A percentile compares a stretch with the other conserved stretches of the same genome.
phyloP scores from a whole-genome alignment of 1,140 invertebrate species.

The Drosophila bifasciata region DNA sequence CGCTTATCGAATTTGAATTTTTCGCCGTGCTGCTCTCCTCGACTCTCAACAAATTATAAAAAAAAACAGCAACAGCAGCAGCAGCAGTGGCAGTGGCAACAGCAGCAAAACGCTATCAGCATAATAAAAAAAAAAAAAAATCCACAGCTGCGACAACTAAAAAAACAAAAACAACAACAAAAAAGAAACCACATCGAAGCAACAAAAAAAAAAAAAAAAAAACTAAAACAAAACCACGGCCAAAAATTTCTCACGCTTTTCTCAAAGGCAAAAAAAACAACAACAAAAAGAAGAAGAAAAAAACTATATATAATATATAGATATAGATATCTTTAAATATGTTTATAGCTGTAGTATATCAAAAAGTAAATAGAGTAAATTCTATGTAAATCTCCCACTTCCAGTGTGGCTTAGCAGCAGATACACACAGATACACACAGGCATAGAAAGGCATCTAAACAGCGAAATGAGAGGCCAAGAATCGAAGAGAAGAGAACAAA shows the following conservation, averaged over 20 bases:
- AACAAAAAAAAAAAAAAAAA: slow-evolving; percentile 46
- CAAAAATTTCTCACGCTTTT: slow-evolving; percentile 80
- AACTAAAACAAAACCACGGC: slow-evolving; percentile 69
- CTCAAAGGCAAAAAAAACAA: slow-evolving; percentile 49
- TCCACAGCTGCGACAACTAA: slow-evolving; percentile 49
- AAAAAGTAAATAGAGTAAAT: neutral
- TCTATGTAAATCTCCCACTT: neutral
- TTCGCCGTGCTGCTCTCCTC: slow-evolving; percentile 24
- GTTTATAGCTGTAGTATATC: slow-evolving; percentile 30
- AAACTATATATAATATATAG: slow-evolving; percentile 22
- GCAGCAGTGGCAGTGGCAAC: slow-evolving; percentile 49
- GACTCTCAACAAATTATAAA: slow-evolving; percentile 30
- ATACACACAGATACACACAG: no score
- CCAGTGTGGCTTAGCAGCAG: no score
- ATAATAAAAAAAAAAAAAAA: slow-evolving; percentile 76
- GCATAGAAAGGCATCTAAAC: no score
- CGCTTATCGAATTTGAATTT: slow-evolving; percentile 77
- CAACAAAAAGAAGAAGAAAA: slow-evolving; percentile 9
- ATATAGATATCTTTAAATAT: slow-evolving; percentile 26
- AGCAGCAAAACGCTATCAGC: slow-evolving; percentile 70
- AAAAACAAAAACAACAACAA: slow-evolving; percentile 38
- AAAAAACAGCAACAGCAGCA: slow-evolving; percentile 24
- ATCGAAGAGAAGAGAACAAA: no score
- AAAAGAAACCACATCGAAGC: slow-evolving; percentile 57
- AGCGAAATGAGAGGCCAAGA: no score